phyloP scores from a whole-genome alignment of 2,888 invertebrate genomes.

The Pterostichus niger region DNA sequence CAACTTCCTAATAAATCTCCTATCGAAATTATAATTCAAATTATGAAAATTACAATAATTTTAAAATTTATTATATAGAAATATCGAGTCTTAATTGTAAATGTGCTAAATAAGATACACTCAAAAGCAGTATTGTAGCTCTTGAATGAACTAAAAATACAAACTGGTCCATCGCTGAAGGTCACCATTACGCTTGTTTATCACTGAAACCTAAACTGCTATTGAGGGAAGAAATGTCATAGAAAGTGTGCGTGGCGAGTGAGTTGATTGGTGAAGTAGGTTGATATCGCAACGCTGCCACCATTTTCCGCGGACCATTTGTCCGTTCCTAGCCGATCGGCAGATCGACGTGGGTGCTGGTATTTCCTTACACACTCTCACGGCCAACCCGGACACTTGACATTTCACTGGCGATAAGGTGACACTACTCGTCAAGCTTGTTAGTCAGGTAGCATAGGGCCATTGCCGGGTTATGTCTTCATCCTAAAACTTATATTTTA shows the following conservation, averaged over 20 bases:
- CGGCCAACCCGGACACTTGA: conserved; percentile 11
- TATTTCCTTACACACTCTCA: conserved; percentile 41
- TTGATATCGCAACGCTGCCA: conserved; percentile 18
- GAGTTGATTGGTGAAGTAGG: background rate
- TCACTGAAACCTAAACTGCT: background rate
- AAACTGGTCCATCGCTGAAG: too few species aligned
- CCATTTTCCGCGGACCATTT: conserved; percentile 48
- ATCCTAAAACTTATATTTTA: too few species aligned
- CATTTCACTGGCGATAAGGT: conserved; percentile 36
- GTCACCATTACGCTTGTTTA: background rate
- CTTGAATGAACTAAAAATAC: too few species aligned
- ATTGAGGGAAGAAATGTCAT: conserved; percentile 21
- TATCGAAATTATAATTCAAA: too few species aligned
- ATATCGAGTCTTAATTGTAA: too few species aligned
- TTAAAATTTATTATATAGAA: too few species aligned
- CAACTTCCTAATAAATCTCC: too few species aligned
- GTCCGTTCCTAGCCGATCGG: conserved; percentile 16
- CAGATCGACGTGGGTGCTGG: background rate
- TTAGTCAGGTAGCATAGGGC: too few species aligned
- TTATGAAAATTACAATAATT: too few species aligned
- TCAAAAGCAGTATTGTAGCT: too few species aligned
- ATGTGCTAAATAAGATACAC: too few species aligned
- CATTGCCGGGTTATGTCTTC: too few species aligned
- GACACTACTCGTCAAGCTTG: background rate
- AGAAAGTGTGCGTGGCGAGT: background rate